phyloP scores from a whole-genome alignment of 2,797 vertebrate genomes.

The Hydrocynus forskahlii region DNA sequence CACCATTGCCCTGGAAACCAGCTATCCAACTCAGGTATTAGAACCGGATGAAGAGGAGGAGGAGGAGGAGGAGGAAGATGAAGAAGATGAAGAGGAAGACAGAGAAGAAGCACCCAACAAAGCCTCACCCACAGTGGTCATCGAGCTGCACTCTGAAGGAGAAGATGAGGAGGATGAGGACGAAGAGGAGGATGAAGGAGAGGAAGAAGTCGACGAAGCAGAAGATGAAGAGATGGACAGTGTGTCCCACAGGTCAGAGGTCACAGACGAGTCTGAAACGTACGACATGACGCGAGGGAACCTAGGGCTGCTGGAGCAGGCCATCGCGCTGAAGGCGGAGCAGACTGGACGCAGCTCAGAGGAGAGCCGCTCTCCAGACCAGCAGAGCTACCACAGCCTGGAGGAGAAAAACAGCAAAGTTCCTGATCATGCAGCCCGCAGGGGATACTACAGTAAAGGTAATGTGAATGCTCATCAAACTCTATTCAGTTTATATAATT shows the following conservation, averaged over 20 bases:
- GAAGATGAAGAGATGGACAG: slow-evolving; percentile 78
- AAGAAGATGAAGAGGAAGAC: slow-evolving; percentile 67
- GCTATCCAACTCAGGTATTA: slow-evolving; percentile 72
- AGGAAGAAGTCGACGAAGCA: slow-evolving; percentile 58
- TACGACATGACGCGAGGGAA: slow-evolving; percentile 95
- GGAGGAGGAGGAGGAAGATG: slow-evolving; percentile 63
- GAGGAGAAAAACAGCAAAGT: slow-evolving; percentile 77
- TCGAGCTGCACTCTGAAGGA: slow-evolving; percentile 85
- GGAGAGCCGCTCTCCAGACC: slow-evolving; percentile 77
- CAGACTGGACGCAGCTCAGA: slow-evolving; percentile 85
- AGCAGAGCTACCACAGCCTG: slow-evolving; percentile 74
- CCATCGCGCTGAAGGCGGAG: slow-evolving; percentile 93
- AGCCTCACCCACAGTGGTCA: slow-evolving; percentile 85
- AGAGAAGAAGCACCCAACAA: slow-evolving; percentile 78
- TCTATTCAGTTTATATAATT: background rate
- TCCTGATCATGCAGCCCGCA: slow-evolving; percentile 73
- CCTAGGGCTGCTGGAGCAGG: slow-evolving; percentile 93
- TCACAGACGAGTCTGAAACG: slow-evolving; percentile 92
- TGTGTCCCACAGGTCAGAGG: slow-evolving; percentile 84
- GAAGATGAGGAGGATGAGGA: slow-evolving; percentile 80
- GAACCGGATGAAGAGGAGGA: slow-evolving; percentile 59
- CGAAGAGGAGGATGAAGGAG: slow-evolving; percentile 68
- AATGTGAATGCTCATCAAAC: slow-evolving; percentile 21
- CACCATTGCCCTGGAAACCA: slow-evolving; percentile 59
- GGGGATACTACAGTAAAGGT: slow-evolving; percentile 89